Percentiles rank a stretch among this genome's conserved stretches.
Conservation (phyloP, 1,140 invertebrate genomes). For the Drosophila novamexicana region DNA sequence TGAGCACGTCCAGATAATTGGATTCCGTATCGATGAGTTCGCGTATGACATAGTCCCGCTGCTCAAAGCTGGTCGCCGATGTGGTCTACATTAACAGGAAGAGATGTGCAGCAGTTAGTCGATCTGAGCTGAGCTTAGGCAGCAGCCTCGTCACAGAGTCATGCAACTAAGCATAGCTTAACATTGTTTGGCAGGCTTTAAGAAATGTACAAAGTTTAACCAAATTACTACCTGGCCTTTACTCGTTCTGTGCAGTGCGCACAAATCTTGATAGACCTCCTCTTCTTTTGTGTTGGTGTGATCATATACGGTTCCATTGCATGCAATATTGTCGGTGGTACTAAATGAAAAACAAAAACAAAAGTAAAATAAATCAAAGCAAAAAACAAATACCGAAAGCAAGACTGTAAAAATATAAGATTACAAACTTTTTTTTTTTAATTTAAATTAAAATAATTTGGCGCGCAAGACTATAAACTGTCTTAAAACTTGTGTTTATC, state of each 20-base stretch:
- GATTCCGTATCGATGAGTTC: constrained; percentile 98
- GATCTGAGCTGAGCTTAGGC: constrained; percentile 9
- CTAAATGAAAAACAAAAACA: constrained; percentile 59
- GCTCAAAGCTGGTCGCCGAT: constrained; percentile 89
- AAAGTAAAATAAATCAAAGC: constrained; percentile 25
- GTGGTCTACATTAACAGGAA: constrained; percentile 84
- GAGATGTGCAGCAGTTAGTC: constrained; percentile 17
- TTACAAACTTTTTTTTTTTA: background rate
- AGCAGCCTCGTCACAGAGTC: constrained; percentile 28
- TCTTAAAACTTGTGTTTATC: background rate
- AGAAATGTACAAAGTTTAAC: constrained; percentile 29
- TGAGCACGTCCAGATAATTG: constrained; percentile 97
- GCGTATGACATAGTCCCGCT: constrained; percentile 97
- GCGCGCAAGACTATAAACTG: background rate
- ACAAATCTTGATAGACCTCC: constrained; percentile 85
- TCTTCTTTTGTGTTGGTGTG: constrained; percentile 84
- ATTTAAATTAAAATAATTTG: constrained; percentile 7
- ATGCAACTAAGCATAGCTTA: constrained; percentile 44
- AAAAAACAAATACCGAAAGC: constrained; percentile 21
- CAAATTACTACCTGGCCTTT: constrained; percentile 82
- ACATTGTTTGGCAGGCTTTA: constrained; percentile 48
- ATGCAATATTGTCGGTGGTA: constrained; percentile 83
- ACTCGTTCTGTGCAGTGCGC: constrained; percentile 83
- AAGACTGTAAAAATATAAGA: background rate
- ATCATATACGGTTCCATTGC: constrained; percentile 83